Evolutionary conservation across 2,888 invertebrate species (phyloP), one percentile per base, ranked within the genome.

Genomic region (Drosophila gaucha): DNA sequence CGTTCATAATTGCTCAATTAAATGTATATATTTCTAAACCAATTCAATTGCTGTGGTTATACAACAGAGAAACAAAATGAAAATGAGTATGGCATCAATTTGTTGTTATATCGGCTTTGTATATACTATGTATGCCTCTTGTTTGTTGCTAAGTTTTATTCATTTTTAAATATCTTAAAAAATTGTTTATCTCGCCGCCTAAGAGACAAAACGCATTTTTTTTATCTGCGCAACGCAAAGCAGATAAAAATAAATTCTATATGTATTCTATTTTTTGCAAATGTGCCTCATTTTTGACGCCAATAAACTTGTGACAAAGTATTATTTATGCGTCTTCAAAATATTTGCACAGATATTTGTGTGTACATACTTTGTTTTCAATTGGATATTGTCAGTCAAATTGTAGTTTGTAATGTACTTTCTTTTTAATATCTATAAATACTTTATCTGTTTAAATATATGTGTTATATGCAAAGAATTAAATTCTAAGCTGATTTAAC

Each of bases 161-260:
- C 35, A 38, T 71, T 62, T 76, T 80, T 62, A 76, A 76, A 67
- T 67, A 78, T 74, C 41, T 55, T 28, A 3, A 33, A 51, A 50
- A 50, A 49, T 31, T 56, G 67, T 80, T 78, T 74, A 60, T 68
- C 55, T 74, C 44, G 63, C 39, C 59, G 66, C 64, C 65, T 38
- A 47, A 54, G 35, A 51, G 35, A 41, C 39, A 67, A 57, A 80
- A 74, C 79, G 67, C 78, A 78, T 70, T 68, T 74, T 77, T 77
- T 85, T 79, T 82, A 77, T 85, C 67, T 85, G 54, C 67, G 77
- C 74, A 59, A 77, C 64, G 58, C 71, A 63, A 77, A 41, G 26
- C 35, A 49, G 76, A 74, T 79, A 82, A 55, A 80, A 80, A 80
- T 80, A 80, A 60, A 64, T 65, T 75, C 46, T 69, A 73, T 73